Conservation (phyloP, 2,797 vertebrate genomes). For the Saxicola maurus region DNA sequence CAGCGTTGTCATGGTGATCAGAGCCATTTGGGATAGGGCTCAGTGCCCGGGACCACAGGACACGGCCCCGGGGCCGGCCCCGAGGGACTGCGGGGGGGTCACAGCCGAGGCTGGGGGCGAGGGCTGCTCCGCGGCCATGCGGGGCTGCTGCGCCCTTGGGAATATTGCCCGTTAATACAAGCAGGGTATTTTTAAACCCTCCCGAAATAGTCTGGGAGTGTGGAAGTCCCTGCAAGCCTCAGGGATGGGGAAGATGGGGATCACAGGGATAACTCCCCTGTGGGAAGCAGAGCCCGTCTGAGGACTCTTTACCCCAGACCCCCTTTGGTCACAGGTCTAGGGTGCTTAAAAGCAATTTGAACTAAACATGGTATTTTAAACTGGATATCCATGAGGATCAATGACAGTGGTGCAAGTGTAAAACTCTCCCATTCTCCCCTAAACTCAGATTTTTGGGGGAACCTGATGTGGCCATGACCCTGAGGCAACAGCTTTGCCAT, state of each 20-base stretch:
- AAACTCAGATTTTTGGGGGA: not conserved
- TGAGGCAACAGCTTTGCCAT: not conserved
- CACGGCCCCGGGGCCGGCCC: not conserved
- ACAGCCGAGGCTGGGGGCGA: not conserved
- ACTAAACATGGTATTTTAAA: not conserved
- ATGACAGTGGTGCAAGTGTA: not conserved
- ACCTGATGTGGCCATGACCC: rapidly evolving
- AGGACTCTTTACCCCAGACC: not conserved
- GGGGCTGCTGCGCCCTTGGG: not conserved
- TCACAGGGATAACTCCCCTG: not conserved
- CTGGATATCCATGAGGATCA: not conserved
- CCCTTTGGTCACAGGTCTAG: not conserved
- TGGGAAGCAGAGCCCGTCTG: not conserved
- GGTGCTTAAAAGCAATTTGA: not conserved
- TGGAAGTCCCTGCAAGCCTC: not conserved
- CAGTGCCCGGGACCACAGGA: not conserved
- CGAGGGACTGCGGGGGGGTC: not conserved
- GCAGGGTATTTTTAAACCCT: conserved; percentile 43
- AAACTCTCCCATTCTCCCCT: not conserved
- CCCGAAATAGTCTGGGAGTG: conserved; percentile 33
- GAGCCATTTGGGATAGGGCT: conserved; percentile 9
- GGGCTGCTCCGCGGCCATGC: not conserved
- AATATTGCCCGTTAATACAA: not conserved
- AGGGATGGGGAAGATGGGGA: not conserved
- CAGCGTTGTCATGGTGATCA: conserved; percentile 26